Conservation (phyloP, 2,888 invertebrate species). For the Pterostichus madidus region DNA sequence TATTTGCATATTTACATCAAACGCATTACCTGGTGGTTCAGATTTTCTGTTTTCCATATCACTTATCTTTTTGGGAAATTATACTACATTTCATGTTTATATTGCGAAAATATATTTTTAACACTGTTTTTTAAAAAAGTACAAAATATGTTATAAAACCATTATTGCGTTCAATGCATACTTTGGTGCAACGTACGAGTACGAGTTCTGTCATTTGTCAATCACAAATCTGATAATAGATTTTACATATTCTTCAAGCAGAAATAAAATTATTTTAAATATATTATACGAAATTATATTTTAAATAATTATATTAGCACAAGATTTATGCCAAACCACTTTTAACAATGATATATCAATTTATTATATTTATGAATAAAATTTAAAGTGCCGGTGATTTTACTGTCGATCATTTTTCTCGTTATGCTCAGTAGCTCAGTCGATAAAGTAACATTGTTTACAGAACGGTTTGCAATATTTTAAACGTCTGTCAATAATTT, state of each 20-base stretch:
- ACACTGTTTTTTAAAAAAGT: slow-evolving; percentile 50
- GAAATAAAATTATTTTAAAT: background rate
- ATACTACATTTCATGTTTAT: slow-evolving; percentile 36
- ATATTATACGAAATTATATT: too few species aligned
- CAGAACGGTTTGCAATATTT: background rate
- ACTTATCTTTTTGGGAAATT: slow-evolving; percentile 24
- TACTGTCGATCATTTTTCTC: background rate
- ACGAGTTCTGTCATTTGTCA: slow-evolving; percentile 17
- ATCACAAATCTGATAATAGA: background rate
- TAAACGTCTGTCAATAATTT: slow-evolving; percentile 42
- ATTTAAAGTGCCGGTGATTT: background rate
- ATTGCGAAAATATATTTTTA: slow-evolving; percentile 20
- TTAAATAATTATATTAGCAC: too few species aligned
- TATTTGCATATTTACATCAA: slow-evolving; percentile 22
- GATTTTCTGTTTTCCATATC: slow-evolving; percentile 66
- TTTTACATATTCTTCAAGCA: background rate
- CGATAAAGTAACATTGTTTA: slow-evolving; percentile 7
- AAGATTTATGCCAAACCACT: too few species aligned
- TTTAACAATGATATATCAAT: too few species aligned
- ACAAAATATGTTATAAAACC: slow-evolving; percentile 48
- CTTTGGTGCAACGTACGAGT: background rate
- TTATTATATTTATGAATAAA: background rate
- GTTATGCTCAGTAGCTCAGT: background rate
- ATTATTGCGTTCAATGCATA: slow-evolving; percentile 33
- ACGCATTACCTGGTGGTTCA: slow-evolving; percentile 61